These are phyloP conservation scores for Formica exsecta DNA, from an alignment of 1,140 invertebrate genomes.

Conservation along the genomic window DNA sequence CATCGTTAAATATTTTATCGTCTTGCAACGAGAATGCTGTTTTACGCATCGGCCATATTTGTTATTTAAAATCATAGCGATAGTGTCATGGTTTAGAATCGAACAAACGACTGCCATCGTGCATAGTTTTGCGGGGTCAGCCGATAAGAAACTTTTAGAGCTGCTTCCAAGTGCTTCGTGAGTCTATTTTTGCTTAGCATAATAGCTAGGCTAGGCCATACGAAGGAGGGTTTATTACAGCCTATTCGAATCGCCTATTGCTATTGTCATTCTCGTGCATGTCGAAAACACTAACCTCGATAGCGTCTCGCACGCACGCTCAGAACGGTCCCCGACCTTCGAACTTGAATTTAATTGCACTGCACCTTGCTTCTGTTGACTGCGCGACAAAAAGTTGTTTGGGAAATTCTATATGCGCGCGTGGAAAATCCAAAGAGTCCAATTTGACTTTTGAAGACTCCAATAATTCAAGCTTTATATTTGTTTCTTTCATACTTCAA, in stretches of 20 bases:
- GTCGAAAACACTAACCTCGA: conserved; percentile 62
- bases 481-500: background rate
- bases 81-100: conserved; percentile 44
- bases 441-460: background rate
- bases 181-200: conserved; percentile 49
- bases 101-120: conserved; percentile 37
- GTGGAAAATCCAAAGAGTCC: background rate
- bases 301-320: conserved; percentile 56
- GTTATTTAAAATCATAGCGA: conserved; percentile 52
- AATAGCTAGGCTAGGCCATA: conserved; percentile 37
- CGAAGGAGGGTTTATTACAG: conserved; percentile 55
- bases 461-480: background rate
- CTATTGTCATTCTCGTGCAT: conserved; percentile 62
- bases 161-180: conserved; percentile 47
- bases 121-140: conserved; percentile 27
- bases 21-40: conserved; percentile 36
- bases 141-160: conserved; percentile 62
- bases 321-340: conserved; percentile 53
- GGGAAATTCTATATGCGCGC: background rate
- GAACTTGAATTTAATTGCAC: conserved; percentile 62
- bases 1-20: conserved; percentile 52
- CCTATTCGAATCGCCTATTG: conserved; percentile 60
- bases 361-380: conserved; percentile 37
- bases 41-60: conserved; percentile 43
- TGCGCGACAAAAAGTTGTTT: conserved; percentile 16